Evolutionary conservation across 1,140 invertebrate species (phyloP).

Genomic region (Apis cerana): DNA sequence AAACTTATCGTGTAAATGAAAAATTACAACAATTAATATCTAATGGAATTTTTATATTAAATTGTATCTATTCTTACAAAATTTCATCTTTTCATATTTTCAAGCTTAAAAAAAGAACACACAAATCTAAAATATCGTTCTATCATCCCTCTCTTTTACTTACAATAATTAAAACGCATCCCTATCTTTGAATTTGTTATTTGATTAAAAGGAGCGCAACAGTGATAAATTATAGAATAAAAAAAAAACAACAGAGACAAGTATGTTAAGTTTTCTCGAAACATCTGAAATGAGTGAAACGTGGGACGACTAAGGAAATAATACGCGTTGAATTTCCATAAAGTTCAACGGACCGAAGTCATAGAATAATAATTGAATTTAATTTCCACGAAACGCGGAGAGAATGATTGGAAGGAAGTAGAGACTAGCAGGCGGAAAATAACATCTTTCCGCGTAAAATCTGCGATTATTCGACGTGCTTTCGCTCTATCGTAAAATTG

Average conservation of each 20-base stretch:
- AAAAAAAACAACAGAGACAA: too few species aligned
- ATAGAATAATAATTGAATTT: slow-evolving; percentile 17
- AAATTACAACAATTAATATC: too few species aligned
- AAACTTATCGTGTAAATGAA: too few species aligned
- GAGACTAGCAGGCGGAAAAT: slow-evolving; percentile 10
- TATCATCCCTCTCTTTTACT: too few species aligned
- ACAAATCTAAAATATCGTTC: too few species aligned
- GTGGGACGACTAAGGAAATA: not conserved
- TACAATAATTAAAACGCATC: too few species aligned
- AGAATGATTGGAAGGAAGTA: slow-evolving; percentile 5
- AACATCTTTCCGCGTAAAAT: slow-evolving; percentile 5
- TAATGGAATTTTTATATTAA: too few species aligned
- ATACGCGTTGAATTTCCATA: slow-evolving; percentile 5
- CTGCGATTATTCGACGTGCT: not conserved
- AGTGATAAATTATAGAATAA: not conserved
- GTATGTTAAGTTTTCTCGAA: not conserved
- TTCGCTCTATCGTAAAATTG: slow-evolving; percentile 10
- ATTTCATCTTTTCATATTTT: too few species aligned
- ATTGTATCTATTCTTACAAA: too few species aligned
- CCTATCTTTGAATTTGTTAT: too few species aligned
- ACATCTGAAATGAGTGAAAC: not conserved
- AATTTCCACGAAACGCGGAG: slow-evolving; percentile 9
- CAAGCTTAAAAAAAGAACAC: too few species aligned
- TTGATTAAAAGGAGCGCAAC: too few species aligned
- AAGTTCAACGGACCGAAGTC: not conserved